Evolutionary conservation across 2,113 vertebrate species (phyloP).

Genomic region (Phrynocephalus versicolor): DNA sequence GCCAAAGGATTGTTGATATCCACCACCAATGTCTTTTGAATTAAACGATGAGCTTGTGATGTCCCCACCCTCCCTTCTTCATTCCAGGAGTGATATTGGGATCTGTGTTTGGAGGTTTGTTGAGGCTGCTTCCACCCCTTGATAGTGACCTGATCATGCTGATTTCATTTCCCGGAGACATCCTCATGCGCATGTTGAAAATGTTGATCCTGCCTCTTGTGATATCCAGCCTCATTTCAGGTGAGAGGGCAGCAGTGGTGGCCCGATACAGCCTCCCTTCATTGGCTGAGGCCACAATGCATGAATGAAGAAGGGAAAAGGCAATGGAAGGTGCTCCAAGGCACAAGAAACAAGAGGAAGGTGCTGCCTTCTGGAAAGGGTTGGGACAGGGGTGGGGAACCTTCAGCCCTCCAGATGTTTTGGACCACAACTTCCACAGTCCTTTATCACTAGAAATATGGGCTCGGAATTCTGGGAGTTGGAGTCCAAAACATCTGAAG

Average conservation of each 20-base stretch:
- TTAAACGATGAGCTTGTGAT: neutral
- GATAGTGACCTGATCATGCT: slow-evolving; percentile 71
- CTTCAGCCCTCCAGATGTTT: no score
- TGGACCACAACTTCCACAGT: no score
- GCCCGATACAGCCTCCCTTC: neutral
- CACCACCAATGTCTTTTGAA: neutral
- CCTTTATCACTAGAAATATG: no score
- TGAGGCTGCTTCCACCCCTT: slow-evolving; percentile 74
- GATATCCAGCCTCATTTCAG: slow-evolving; percentile 87
- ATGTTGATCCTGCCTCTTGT: slow-evolving; percentile 87
- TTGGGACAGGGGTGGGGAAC: no score
- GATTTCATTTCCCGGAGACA: slow-evolving; percentile 84
- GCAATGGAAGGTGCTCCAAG: no score
- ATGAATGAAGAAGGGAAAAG: no score
- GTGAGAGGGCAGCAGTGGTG: slow-evolving; percentile 44
- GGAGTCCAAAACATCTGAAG: no score
- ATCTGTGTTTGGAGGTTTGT: slow-evolving; percentile 71
- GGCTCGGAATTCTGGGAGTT: no score
- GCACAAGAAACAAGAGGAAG: neutral
- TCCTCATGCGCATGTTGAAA: slow-evolving; percentile 87
- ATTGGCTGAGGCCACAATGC: no score
- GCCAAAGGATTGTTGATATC: no score
- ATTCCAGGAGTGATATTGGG: slow-evolving; percentile 80
- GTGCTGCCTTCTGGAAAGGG: neutral
- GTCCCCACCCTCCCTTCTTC: neutral